Evolutionary conservation across 2,888 invertebrate genomes (phyloP).

Genomic region (Prosopocoilus inquinatus): DNA sequence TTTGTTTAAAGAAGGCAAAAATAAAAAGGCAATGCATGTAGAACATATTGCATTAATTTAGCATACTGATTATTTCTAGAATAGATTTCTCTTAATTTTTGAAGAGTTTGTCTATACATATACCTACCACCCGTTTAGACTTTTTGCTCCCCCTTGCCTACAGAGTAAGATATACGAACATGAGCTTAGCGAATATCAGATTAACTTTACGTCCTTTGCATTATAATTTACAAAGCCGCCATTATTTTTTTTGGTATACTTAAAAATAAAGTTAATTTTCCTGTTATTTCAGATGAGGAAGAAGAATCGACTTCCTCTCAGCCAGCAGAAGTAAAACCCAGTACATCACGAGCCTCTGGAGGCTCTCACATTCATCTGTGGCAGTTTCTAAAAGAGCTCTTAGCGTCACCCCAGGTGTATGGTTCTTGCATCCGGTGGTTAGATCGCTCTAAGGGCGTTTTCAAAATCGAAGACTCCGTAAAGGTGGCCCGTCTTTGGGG

Average conservation of each 20-base stretch:
- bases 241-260: slow-evolving; percentile 2
- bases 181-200: too few relatives aligned
- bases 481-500: slow-evolving; percentile 98
- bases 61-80: too few relatives aligned
- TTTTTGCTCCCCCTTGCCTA: too few relatives aligned
- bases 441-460: slow-evolving; percentile 90
- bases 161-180: too few relatives aligned
- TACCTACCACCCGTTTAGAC: too few relatives aligned
- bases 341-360: slow-evolving; percentile 35
- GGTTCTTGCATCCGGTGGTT: slow-evolving; percentile 97
- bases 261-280: slow-evolving; percentile 12
- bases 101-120: too few relatives aligned
- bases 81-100: too few relatives aligned
- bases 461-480: slow-evolving; percentile 98
- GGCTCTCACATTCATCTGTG: slow-evolving; percentile 95
- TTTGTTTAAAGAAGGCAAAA: too few relatives aligned
- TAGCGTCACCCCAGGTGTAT: slow-evolving; percentile 83
- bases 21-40: too few relatives aligned
- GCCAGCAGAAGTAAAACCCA: slow-evolving; percentile 34
- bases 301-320: slow-evolving; percentile 43
- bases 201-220: too few relatives aligned
- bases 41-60: too few relatives aligned
- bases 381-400: slow-evolving; percentile 97
- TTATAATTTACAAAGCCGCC: too few relatives aligned
- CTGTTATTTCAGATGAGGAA: slow-evolving; percentile 52